Conservation (phyloP, 2,797 vertebrate genomes). For the Uromys caudimaculatus region DNA sequence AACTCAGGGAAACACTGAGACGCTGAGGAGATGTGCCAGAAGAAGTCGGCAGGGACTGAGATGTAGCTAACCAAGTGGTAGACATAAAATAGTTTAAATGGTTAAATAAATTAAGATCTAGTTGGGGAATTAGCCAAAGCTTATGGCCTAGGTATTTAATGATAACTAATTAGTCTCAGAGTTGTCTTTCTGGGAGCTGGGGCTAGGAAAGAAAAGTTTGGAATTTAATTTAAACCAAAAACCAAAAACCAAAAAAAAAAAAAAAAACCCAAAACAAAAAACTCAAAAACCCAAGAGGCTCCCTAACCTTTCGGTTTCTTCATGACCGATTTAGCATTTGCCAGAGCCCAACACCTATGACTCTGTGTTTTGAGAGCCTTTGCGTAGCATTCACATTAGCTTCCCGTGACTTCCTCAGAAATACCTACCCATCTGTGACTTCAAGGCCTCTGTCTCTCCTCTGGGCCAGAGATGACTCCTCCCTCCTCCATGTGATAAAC, state of each 20-base stretch:
- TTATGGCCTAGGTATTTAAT: too few species aligned
- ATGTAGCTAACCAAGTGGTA: not conserved
- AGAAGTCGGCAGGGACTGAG: not conserved
- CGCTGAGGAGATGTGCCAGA: not conserved
- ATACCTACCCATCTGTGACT: not conserved
- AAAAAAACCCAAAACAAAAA: too few species aligned
- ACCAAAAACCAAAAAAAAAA: too few species aligned
- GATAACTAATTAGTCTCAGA: too few species aligned
- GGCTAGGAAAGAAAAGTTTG: too few species aligned
- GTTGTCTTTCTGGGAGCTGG: too few species aligned
- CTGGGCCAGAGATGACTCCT: not conserved
- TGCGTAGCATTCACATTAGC: not conserved
- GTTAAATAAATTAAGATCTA: too few species aligned
- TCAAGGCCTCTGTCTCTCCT: not conserved
- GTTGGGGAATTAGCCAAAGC: too few species aligned
- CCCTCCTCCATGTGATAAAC: not conserved
- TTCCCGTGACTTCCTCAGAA: slow-evolving; percentile 34
- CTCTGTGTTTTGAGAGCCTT: not conserved
- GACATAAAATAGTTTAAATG: too few species aligned
- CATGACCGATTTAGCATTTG: slow-evolving; percentile 8
- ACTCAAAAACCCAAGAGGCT: too few species aligned
- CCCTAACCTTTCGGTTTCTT: slow-evolving; percentile 10
- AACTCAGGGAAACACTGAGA: not conserved
- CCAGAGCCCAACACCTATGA: not conserved
- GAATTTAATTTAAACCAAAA: too few species aligned